Conservation (phyloP, 2,113 vertebrate species). For the Sitta europaea region DNA sequence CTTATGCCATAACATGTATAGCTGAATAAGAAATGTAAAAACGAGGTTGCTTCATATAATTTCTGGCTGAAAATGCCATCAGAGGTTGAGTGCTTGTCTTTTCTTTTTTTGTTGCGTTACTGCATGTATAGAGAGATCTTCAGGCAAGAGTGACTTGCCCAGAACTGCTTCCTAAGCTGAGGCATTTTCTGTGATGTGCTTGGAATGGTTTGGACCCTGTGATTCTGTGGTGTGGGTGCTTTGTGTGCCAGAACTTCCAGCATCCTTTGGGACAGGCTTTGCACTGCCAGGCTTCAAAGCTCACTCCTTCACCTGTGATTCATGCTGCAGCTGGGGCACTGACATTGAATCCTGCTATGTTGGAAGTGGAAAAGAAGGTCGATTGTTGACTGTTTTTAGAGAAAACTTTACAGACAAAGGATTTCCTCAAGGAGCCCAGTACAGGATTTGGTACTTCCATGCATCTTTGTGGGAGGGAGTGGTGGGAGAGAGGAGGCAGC, state of each 20-base stretch:
- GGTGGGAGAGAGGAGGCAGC: neutral
- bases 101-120: neutral
- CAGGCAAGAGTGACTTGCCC: neutral
- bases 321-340: constrained; percentile 40
- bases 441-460: constrained; percentile 35
- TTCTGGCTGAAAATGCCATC: neutral
- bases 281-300: neutral
- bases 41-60: neutral
- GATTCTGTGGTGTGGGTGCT: neutral
- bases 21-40: neutral
- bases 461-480: neutral
- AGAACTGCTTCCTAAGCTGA: neutral
- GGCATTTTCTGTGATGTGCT: neutral
- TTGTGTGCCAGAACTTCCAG: neutral
- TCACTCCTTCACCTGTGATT: constrained; percentile 36
- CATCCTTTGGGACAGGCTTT: neutral
- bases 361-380: neutral
- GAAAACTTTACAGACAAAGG: constrained; percentile 46
- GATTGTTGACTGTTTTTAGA: constrained; percentile 32
- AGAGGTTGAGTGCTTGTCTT: neutral
- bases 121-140: neutral
- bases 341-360: constrained; percentile 14
- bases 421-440: constrained; percentile 47
- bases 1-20: neutral
- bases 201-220: neutral